Base-by-base conservation (phyloP, 2,888 invertebrate species). In the Formica aserva region DNA sequence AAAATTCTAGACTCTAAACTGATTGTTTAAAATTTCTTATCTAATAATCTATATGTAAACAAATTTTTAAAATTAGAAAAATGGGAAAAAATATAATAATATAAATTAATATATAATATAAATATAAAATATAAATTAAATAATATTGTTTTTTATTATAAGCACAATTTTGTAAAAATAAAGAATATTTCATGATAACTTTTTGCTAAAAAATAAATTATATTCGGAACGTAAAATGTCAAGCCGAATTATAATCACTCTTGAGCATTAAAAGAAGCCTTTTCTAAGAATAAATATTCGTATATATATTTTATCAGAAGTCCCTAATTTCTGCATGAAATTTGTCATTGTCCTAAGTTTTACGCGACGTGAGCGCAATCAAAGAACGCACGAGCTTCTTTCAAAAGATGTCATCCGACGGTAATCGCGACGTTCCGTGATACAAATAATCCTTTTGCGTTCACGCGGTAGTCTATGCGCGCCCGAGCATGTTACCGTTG, bases 361-460 rank as follows among this genome's bases (percentile, higher is more conserved):
- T n/a, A 0, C 29, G 6, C 29, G 41, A 13, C 29, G 3, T 11
- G 26, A 26, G 22, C 48, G 8, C 45, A 71, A 78, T 67, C 35
- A 60, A 78, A 78, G 52, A 26, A 13, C 22, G 18, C 32, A 22
- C 69, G 22, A n/a, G 5, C 38, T 71, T 22, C 22, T 32, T 60
- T 71, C 32, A 45, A 18, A 60, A 32, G 22, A 71, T 8, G 18
- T 78, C 32, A 71, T 18, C 26, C 26, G 45, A 18, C 72, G 45
- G 29, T 72, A 78, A 78, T 78, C 72, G 60, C 32, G 45, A 18
- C 35, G 60, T 72, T 60, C 18, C 22, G n/a, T 13, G 60, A 45
- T n/a, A 72, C 45, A 60, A 78, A 60, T 57, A 78, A 72, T 78
- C 72, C 45, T 72, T 71, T 71, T 18, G 45, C 55, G 69, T 45